Percentiles rank a stretch among this genome's conserved stretches.
phyloP scores from a whole-genome alignment of 2,113 vertebrate genomes.

The Phasianus colchicus region DNA sequence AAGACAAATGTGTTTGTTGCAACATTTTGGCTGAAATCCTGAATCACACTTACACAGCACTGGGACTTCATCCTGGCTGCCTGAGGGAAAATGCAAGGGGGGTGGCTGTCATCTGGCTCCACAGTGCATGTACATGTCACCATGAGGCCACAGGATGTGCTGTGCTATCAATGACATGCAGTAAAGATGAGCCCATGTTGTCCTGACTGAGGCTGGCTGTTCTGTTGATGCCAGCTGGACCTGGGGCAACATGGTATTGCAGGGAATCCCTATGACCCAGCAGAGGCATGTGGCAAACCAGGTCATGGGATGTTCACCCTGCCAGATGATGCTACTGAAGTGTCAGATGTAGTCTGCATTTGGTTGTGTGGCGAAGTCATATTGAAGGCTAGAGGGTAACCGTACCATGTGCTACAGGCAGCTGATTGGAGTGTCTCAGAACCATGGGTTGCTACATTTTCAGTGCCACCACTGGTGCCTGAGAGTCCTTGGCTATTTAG shows the following conservation, averaged over 20 bases:
- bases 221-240: neutral
- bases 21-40: neutral
- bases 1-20: conserved; percentile 49
- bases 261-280: neutral
- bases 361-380: neutral
- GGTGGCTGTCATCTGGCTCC: neutral
- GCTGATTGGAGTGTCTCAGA: neutral
- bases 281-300: neutral
- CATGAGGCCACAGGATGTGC: neutral
- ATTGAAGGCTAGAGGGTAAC: neutral
- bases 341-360: neutral
- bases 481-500: neutral
- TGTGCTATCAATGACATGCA: rapidly evolving
- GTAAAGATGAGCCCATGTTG: neutral
- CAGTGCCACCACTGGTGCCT: neutral
- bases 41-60: neutral
- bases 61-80: neutral
- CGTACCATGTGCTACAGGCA: neutral
- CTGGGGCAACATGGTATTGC: neutral
- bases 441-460: neutral
- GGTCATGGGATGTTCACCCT: neutral
- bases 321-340: neutral
- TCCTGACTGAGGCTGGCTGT: neutral
- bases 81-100: neutral
- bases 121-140: neutral